Base-by-base conservation (phyloP, 2,113 vertebrate genomes). In the Poicephalus meyeri region DNA sequence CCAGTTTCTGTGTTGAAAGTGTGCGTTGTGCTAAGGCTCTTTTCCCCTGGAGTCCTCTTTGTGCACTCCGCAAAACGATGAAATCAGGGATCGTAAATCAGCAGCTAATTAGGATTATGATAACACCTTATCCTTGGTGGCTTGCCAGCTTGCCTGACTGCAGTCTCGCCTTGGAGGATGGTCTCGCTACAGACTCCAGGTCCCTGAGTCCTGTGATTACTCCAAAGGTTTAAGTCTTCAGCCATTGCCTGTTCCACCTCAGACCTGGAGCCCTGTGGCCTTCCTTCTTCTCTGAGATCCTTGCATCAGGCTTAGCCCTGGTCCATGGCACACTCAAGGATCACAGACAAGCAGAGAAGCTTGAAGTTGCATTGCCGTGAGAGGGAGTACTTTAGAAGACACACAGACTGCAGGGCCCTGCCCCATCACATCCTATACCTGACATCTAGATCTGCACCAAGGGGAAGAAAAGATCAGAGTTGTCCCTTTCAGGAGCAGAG, bases 61-160 rank as follows among this genome's bases (percentile, higher is more conserved):
- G 49, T 91, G 61, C 56, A 10, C 69, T 93, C 52, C 65, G 65
- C 6, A 19, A 86, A 83, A 94, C 7, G 7, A 88, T 89, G 86
- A 89, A 92, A 94, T 94, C 70, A 20, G 65, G 49, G 65, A 72
- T 78, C 10, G 6, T 94, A 96, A 92, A 53, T 93, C 92, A 90
- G 77, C 90, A 95, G 90, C 82, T 92, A 94, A 95, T 96, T 93
- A 92, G 77, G 61, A 81, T 56, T 56, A 86, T 65, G 93, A 72
- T 90, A 91, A 72, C 86, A 95, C 88, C 92, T 96, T 91, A 71
- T 80, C 39, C 52, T 37, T 80, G 90, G 42, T 4, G 4, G 9
- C 13, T 78, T 68, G 83, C 82, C 86, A 91, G 55, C 82, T 95
- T 0, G 1, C 50, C 80, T 83, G 24, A 39, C 72, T 90, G 80